These are phyloP conservation scores for Leptinotarsa defecta DNA, from an alignment of 1,140 invertebrate genomes.

Conservation along the genomic window DNA sequence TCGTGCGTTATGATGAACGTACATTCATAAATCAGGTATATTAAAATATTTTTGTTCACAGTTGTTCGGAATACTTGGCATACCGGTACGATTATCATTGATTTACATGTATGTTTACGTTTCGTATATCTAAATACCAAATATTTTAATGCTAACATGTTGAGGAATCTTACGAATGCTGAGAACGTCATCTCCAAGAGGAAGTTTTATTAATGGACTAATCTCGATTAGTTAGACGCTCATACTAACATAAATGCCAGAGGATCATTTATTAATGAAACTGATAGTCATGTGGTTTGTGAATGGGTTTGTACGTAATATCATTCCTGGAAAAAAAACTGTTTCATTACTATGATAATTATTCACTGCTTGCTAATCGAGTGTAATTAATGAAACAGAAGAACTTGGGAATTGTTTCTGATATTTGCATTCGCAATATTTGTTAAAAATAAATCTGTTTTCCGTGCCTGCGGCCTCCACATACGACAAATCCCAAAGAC, in stretches of 20 bases:
- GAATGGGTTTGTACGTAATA: conserved; percentile 2
- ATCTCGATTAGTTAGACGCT: background rate
- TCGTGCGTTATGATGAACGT: conserved; percentile 8
- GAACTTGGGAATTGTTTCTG: too few species aligned
- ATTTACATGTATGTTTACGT: conserved; percentile 35
- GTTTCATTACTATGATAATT: too few species aligned
- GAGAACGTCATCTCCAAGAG: conserved; percentile 9
- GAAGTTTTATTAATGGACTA: background rate
- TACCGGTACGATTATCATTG: conserved; percentile 27
- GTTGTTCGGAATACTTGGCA: conserved; percentile 21
- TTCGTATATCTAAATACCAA: conserved; percentile 28
- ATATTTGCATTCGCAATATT: too few species aligned
- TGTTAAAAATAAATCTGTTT: too few species aligned
- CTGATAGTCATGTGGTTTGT: background rate
- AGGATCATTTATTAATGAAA: background rate
- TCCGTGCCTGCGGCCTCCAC: too few species aligned
- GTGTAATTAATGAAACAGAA: too few species aligned
- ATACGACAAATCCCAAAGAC: too few species aligned
- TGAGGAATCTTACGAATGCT: conserved; percentile 12
- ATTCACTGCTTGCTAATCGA: too few species aligned
- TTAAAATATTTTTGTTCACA: conserved; percentile 20
- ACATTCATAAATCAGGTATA: conserved; percentile 7
- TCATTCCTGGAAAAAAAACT: background rate
- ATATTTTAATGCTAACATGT: conserved; percentile 27
- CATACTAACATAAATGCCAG: background rate